Evolutionary conservation across 2,113 vertebrate genomes (phyloP).

Genomic region (Thunnus thynnus): DNA sequence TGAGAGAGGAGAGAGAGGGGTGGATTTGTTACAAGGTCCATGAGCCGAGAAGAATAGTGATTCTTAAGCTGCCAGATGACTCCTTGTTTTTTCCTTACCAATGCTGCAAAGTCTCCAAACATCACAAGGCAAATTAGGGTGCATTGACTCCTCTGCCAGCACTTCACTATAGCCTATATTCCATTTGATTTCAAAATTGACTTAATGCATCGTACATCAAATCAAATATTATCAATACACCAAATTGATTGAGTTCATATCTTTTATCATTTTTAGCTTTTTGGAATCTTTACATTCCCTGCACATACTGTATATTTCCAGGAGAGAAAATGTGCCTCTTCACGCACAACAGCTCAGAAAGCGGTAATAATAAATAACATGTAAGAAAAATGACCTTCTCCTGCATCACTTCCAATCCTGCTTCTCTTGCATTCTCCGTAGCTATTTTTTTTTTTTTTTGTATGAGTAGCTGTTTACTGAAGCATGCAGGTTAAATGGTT

Average conservation of each 20-base stretch:
- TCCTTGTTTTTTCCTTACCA: constrained; percentile 43
- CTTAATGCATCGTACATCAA: neutral
- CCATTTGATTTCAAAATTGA: neutral
- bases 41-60: constrained; percentile 65
- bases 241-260: neutral
- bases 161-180: neutral
- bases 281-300: constrained; percentile 4
- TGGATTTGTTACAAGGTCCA: constrained; percentile 69
- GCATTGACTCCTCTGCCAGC: constrained; percentile 4
- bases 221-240: neutral
- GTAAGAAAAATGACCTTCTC: constrained; percentile 62
- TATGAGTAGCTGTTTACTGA: constrained; percentile 72
- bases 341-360: constrained; percentile 23
- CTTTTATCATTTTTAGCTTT: neutral
- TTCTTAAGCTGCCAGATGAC: constrained; percentile 62
- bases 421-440: constrained; percentile 61
- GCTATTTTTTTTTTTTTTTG: constrained; percentile 38
- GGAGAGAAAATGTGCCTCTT: constrained; percentile 16
- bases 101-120: constrained; percentile 31
- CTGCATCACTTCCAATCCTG: constrained; percentile 56
- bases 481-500: constrained; percentile 80
- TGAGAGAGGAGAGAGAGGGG: constrained; percentile 41
- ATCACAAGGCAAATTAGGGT: constrained; percentile 25
- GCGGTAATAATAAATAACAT: constrained; percentile 33
- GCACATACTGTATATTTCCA: constrained; percentile 2